These are phyloP conservation scores for Merodon equestris DNA, from an alignment of 2,888 invertebrate genomes.

Conservation along the genomic window DNA sequence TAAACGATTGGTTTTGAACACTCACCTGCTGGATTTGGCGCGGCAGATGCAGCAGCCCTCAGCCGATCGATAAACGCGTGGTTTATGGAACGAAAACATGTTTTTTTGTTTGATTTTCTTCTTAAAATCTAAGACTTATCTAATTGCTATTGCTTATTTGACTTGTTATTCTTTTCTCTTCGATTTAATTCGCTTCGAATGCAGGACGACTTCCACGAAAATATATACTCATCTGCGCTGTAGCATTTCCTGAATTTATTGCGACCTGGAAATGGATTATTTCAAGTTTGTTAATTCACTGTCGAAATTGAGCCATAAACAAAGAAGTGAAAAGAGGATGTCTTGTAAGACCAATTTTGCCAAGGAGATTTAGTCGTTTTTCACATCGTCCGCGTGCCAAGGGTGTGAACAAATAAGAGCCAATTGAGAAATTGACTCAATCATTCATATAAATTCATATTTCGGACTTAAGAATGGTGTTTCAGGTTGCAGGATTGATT, in stretches of 20 bases:
- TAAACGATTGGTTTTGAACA: not conserved
- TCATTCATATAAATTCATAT: no score
- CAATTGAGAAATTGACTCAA: no score
- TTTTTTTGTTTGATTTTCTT: not conserved
- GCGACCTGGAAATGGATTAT: constrained; percentile 21
- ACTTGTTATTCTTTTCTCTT: not conserved
- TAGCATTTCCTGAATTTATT: constrained; percentile 53
- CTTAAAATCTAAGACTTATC: not conserved
- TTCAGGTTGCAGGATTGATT: no score
- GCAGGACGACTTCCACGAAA: not conserved
- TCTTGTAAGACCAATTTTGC: no score
- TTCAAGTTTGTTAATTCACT: no score
- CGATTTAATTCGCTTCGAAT: not conserved
- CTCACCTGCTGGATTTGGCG: constrained; percentile 89
- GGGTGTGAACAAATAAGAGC: no score
- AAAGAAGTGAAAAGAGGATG: no score
- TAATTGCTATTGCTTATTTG: constrained; percentile 44
- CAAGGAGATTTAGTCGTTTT: no score
- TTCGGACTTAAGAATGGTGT: no score
- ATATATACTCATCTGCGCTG: constrained; percentile 27
- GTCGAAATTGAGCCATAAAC: no score
- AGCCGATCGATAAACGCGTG: constrained; percentile 89
- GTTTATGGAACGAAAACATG: constrained; percentile 93
- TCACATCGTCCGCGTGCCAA: no score
- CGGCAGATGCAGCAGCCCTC: constrained; percentile 93